Conservation (phyloP, 1,140 invertebrate genomes). For the Formica exsecta region DNA sequence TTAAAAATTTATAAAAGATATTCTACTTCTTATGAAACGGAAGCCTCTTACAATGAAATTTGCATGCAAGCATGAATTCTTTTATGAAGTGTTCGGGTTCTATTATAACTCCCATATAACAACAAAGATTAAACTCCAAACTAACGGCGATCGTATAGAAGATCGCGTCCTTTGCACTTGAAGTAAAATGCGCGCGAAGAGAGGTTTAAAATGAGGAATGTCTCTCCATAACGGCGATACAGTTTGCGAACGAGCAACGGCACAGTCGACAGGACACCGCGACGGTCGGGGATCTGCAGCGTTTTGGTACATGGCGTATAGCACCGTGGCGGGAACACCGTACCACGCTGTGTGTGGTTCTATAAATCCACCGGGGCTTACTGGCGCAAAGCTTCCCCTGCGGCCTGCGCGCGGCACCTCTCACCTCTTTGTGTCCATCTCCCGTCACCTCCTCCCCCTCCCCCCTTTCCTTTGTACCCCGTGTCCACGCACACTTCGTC, state of each 20-base stretch:
- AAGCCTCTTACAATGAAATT: background rate
- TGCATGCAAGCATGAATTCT: background rate
- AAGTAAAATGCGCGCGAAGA: conserved; percentile 3
- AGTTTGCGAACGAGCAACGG: conserved; percentile 67
- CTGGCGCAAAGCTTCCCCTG: conserved; percentile 82
- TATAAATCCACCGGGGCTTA: conserved; percentile 84
- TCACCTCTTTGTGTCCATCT: conserved; percentile 59
- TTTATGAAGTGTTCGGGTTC: background rate
- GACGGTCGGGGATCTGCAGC: conserved; percentile 74
- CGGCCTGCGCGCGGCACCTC: conserved; percentile 68
- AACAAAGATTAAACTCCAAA: background rate
- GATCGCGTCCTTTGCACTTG: background rate
- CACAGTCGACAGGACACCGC: conserved; percentile 26
- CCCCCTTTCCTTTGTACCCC: conserved; percentile 11
- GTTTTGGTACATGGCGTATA: conserved; percentile 83
- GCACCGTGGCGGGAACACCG: conserved; percentile 75
- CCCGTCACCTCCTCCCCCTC: conserved; percentile 7
- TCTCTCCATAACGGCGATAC: conserved; percentile 57
- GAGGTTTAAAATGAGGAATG: conserved; percentile 53
- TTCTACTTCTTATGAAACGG: background rate
- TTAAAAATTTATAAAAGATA: background rate
- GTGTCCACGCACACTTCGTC: conserved; percentile 34
- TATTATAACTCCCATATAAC: conserved; percentile 8
- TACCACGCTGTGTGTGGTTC: conserved; percentile 79
- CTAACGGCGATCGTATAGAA: conserved; percentile 3